Conservation (phyloP, 2,113 vertebrate genomes). For the Nannobrachium achirus region DNA sequence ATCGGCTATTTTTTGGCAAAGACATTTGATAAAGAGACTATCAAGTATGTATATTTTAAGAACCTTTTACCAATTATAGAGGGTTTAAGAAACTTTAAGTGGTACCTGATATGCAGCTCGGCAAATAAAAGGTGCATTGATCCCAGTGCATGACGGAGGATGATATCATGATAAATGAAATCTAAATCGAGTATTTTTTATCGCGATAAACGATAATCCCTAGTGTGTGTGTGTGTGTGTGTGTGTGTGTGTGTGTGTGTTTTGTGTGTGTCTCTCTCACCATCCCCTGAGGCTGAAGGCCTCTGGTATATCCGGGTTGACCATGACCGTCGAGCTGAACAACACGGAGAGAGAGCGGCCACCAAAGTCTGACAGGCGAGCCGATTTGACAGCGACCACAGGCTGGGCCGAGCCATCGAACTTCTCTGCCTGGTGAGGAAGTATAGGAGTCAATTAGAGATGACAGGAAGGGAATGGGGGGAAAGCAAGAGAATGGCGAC, state of each 20-base stretch:
- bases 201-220: too few relatives aligned
- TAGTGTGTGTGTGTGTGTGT: not conserved
- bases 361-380: slow-evolving; percentile 90
- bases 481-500: slow-evolving; percentile 9
- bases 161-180: too few relatives aligned
- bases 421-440: slow-evolving; percentile 83
- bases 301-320: slow-evolving; percentile 93
- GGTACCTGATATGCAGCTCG: too few relatives aligned
- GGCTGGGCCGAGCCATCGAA: slow-evolving; percentile 89
- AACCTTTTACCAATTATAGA: too few relatives aligned
- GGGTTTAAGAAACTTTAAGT: too few relatives aligned
- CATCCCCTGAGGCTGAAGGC: slow-evolving; percentile 90
- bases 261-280: slow-evolving; percentile 72
- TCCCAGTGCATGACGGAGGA: too few relatives aligned
- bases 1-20: too few relatives aligned
- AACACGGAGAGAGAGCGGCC: slow-evolving; percentile 88
- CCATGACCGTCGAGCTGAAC: slow-evolving; percentile 86
- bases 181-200: too few relatives aligned
- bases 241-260: not conserved
- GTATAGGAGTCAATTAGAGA: not conserved
- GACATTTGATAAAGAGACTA: too few relatives aligned
- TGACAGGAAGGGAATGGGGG: not conserved
- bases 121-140: too few relatives aligned
- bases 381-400: slow-evolving; percentile 90
- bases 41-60: too few relatives aligned